Conservation (phyloP, 2,888 invertebrate genomes). For the Halictus ligatus region DNA sequence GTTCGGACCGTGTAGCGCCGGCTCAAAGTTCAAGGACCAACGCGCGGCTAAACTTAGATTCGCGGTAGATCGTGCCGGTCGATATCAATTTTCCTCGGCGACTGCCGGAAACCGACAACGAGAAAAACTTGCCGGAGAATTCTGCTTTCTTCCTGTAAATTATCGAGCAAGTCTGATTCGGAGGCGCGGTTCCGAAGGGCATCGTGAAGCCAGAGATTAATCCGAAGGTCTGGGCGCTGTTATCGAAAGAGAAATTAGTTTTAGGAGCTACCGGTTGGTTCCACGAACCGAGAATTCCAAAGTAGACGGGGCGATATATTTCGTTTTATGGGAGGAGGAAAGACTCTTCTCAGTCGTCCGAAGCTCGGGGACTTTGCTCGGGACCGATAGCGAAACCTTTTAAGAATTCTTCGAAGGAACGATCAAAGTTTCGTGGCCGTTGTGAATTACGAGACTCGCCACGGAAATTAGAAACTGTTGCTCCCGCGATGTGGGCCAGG, state of each 20-base stretch:
- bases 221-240: neutral
- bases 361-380: neutral
- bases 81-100: neutral
- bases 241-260: neutral
- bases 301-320: neutral
- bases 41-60: neutral
- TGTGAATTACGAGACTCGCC: neutral
- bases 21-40: conserved; percentile 16
- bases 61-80: neutral
- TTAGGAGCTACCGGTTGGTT: neutral
- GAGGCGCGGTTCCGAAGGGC: neutral
- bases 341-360: neutral
- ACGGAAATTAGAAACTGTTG: conserved; percentile 3
- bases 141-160: neutral
- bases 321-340: neutral
- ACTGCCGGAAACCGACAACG: neutral
- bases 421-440: neutral
- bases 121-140: neutral
- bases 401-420: neutral
- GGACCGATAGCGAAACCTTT: neutral
- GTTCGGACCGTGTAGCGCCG: neutral
- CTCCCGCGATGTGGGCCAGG: neutral
- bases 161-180: neutral
- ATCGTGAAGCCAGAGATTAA: neutral
- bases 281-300: neutral